Evolutionary conservation across 2,797 vertebrate species (phyloP).

Genomic region (Catostomus latipinnis): DNA sequence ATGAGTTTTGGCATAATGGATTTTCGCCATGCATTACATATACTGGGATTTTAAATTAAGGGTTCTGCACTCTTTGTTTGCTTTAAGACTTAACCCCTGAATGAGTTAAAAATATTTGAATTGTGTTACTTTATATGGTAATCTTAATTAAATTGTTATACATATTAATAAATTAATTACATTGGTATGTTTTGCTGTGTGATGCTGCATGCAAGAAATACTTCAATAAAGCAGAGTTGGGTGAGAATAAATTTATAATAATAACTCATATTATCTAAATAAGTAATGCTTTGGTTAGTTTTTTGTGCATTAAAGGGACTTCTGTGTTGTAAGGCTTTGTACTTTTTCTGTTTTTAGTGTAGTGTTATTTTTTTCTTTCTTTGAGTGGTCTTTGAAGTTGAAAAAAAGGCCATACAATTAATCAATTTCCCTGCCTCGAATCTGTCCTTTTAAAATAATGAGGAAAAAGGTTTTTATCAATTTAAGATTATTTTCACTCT

Average conservation of each 20-base stretch:
- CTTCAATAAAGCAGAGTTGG: background rate
- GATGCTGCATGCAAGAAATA: background rate
- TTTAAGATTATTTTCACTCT: slow-evolving; percentile 55
- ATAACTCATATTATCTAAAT: background rate
- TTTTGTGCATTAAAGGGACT: background rate
- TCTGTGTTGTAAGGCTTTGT: background rate
- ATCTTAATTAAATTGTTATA: slow-evolving; percentile 39
- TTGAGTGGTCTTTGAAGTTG: slow-evolving; percentile 44
- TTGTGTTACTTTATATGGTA: slow-evolving; percentile 39
- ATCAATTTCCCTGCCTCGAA: slow-evolving; percentile 50
- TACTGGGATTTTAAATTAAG: slow-evolving; percentile 68
- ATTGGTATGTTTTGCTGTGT: background rate
- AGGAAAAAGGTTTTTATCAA: slow-evolving; percentile 56
- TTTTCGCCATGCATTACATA: slow-evolving; percentile 77
- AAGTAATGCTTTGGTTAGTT: background rate
- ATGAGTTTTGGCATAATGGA: slow-evolving; percentile 86
- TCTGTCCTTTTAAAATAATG: slow-evolving; percentile 55
- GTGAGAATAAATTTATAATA: background rate
- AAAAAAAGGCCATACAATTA: slow-evolving; percentile 44
- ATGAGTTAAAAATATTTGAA: slow-evolving; percentile 59
- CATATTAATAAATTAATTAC: background rate
- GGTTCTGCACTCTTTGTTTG: slow-evolving; percentile 69
- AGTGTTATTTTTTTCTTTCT: background rate
- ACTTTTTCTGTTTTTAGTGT: background rate
- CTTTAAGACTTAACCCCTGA: slow-evolving; percentile 62